Evolutionary conservation across 1,140 invertebrate species (phyloP).

Genomic region (Megathymus violae): DNA sequence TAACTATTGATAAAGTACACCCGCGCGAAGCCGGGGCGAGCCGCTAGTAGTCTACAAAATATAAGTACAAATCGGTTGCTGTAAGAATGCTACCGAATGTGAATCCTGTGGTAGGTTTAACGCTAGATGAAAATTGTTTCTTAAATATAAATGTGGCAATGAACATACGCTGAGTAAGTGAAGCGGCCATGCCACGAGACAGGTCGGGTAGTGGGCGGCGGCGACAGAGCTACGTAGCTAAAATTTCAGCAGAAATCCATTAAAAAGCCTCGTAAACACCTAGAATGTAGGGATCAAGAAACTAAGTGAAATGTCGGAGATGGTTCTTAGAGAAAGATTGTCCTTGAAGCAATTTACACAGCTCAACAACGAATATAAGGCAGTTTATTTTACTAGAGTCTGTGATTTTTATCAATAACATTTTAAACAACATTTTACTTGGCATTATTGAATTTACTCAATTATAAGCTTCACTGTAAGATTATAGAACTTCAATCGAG

Average conservation of each 20-base stretch:
- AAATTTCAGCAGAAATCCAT: slow-evolving; percentile 56
- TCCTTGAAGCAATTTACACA: slow-evolving; percentile 7
- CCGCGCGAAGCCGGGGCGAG: too few relatives aligned
- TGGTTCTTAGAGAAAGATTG: too few relatives aligned
- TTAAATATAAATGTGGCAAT: slow-evolving; percentile 21
- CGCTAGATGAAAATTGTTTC: too few relatives aligned
- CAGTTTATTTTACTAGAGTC: background rate
- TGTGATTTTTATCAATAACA: slow-evolving; percentile 3
- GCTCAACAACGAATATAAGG: slow-evolving; percentile 1
- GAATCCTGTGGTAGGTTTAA: too few relatives aligned
- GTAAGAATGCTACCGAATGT: too few relatives aligned
- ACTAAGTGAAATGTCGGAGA: slow-evolving; percentile 5
- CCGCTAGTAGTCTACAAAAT: too few relatives aligned
- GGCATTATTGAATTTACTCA: too few relatives aligned
- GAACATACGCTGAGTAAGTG: slow-evolving; percentile 52
- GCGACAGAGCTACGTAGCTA: slow-evolving; percentile 57
- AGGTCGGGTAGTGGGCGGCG: slow-evolving; percentile 49
- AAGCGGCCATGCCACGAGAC: slow-evolving; percentile 55
- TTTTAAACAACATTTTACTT: background rate
- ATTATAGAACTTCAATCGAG: too few relatives aligned
- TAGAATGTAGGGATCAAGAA: slow-evolving; percentile 5
- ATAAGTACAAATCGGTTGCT: too few relatives aligned
- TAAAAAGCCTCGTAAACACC: slow-evolving; percentile 22
- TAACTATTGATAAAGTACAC: too few relatives aligned
- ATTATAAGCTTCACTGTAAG: too few relatives aligned